Evolutionary conservation across 92 coral and sea anemone genomes (phyloP), one percentile per base, ranked within the genome.

Genomic region (Porites lobata): DNA sequence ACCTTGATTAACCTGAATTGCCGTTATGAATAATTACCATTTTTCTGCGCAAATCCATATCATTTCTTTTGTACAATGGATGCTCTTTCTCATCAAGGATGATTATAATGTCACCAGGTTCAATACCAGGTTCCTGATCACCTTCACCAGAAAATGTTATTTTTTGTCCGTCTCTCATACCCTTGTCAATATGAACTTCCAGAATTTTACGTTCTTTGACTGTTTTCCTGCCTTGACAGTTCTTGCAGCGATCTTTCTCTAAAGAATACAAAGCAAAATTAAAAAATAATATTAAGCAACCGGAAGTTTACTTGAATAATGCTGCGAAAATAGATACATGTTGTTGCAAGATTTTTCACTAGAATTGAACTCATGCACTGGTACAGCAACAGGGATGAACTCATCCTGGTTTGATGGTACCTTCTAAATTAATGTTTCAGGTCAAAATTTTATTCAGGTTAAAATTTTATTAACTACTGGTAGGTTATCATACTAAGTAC

Each of bases 81-180:
- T 97, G 98, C 32, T 86, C 94, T 67, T 88, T 85, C 73, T 97
- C 99, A 63, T 97, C 99, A 56, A 97, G 85, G 17, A 97, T 83
- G 69, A 97, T 97, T 53, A 97, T 88, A 70, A 97, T 94, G 83
- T 97, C 99, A 1, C 99, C 99, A 54, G 99, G 81, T 75, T 91
- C 92, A 43, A 94, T 71, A 18, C 92, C 96, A 15, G 99, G 99
- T 18, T 97, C 99, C 59, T 97, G 98, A 81, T 97, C 99, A 20
- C 98, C 99, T 58, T 97, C 99, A 8, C 94, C 90, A 20, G 78
- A 85, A 91, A 97, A 97, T 14, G 98, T 92, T 43, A 92, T 97
- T 74, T 94, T 97, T 75, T 97, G 98, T 4, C 99, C 98, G 87
- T 97, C 99, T 82, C 83, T 96, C 99, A 97, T 97, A 8, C 99